These are phyloP conservation scores for Eledona agricola DNA, from an alignment of 2,888 invertebrate species.

Conservation along the genomic window DNA sequence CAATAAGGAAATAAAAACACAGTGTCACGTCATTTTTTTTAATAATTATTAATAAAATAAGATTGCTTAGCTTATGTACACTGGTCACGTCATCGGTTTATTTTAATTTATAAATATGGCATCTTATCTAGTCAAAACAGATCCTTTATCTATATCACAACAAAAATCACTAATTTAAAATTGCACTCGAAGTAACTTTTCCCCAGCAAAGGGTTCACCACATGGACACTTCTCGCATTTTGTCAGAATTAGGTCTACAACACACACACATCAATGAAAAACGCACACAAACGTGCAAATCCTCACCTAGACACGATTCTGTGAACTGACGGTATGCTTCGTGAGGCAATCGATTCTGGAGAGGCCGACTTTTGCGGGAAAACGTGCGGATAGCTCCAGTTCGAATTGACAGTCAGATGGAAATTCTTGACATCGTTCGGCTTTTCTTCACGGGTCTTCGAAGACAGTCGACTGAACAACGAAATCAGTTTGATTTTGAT, in stretches of 20 bases:
- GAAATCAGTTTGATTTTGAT: not conserved
- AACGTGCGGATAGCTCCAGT: constrained; percentile 76
- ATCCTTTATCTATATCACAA: constrained; percentile 55
- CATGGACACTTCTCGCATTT: constrained; percentile 66
- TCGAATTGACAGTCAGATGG: constrained; percentile 75
- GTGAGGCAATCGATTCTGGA: constrained; percentile 62
- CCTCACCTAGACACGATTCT: constrained; percentile 57
- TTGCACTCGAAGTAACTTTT: constrained; percentile 47
- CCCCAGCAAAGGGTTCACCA: constrained; percentile 62
- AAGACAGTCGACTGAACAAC: constrained; percentile 70
- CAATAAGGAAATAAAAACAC: too few relatives aligned
- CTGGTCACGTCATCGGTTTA: too few relatives aligned
- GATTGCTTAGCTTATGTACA: too few relatives aligned
- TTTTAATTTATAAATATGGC: constrained; percentile 31
- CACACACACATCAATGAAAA: constrained; percentile 49
- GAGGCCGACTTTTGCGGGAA: constrained; percentile 67
- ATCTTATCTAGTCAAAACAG: constrained; percentile 14
- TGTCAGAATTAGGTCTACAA: constrained; percentile 65
- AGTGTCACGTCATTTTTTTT: too few relatives aligned
- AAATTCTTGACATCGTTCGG: constrained; percentile 64
- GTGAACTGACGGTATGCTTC: constrained; percentile 62
- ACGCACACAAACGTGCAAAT: constrained; percentile 8
- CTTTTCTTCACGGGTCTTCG: constrained; percentile 71
- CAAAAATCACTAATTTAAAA: constrained; percentile 54
- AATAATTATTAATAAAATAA: too few relatives aligned